Evolutionary conservation across 1,140 invertebrate species (phyloP).

Genomic region (Drosophila teissieri): DNA sequence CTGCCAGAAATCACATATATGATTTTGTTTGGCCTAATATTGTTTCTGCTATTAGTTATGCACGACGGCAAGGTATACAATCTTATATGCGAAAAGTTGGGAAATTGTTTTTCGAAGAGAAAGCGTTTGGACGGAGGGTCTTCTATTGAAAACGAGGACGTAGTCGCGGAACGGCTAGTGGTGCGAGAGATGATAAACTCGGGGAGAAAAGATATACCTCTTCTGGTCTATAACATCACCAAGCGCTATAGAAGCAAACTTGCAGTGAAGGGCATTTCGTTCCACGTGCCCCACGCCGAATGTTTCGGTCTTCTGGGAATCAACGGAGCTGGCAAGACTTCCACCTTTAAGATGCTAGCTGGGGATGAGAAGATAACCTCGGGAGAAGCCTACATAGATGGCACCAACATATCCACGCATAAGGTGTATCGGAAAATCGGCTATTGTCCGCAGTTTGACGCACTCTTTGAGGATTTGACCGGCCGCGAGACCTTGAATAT

Average conservation of each 20-base stretch:
- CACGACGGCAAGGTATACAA: constrained; percentile 22
- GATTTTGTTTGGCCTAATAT: not conserved
- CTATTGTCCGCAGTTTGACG: constrained; percentile 94
- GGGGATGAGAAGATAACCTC: constrained; percentile 88
- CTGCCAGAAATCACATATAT: constrained; percentile 48
- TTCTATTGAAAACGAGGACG: not conserved
- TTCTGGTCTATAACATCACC: constrained; percentile 85
- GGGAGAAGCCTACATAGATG: constrained; percentile 86
- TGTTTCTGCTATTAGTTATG: constrained; percentile 44
- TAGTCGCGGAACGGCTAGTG: constrained; percentile 61
- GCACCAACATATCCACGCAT: constrained; percentile 85
- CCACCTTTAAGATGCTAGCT: constrained; percentile 95
- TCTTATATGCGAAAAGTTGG: fast-evolving
- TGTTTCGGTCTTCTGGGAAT: constrained; percentile 96
- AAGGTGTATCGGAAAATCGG: constrained; percentile 87
- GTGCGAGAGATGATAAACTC: constrained; percentile 46
- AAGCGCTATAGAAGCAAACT: constrained; percentile 88
- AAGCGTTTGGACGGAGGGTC: not conserved
- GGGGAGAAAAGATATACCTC: constrained; percentile 53
- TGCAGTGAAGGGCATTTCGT: constrained; percentile 89
- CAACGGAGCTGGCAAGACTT: constrained; percentile 94
- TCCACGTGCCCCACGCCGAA: constrained; percentile 87
- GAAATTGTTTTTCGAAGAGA: not conserved
- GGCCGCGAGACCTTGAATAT: constrained; percentile 91
- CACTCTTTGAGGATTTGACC: constrained; percentile 91